Percentiles rank a stretch among this genome's conserved stretches.
Conservation (phyloP, 2,888 invertebrate species). For the Diaprepes abbreviatus region DNA sequence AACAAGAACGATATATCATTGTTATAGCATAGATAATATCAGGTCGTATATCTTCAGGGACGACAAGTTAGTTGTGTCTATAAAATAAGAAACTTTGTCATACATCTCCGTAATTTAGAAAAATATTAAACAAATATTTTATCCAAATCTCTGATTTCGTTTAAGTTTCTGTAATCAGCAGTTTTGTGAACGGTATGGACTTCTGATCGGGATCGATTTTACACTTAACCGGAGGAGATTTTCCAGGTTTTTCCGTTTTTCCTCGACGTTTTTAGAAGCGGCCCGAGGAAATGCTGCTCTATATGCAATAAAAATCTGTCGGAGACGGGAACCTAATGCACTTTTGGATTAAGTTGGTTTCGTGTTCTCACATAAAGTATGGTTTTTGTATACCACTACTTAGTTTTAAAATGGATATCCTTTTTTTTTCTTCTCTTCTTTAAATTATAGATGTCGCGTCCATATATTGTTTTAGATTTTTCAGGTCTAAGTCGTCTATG, state of each 20-base stretch:
- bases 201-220: conserved; percentile 58
- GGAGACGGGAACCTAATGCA: conserved; percentile 43
- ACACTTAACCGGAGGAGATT: conserved; percentile 59
- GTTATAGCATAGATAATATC: no score
- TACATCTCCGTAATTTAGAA: no score
- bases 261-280: conserved; percentile 20
- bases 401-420: not conserved
- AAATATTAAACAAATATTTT: no score
- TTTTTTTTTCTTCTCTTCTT: no score
- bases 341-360: conserved; percentile 37
- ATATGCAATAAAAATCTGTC: conserved; percentile 44
- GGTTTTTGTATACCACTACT: not conserved
- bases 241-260: conserved; percentile 57
- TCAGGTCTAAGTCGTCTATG: no score
- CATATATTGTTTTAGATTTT: no score
- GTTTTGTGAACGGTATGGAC: conserved; percentile 57
- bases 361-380: conserved; percentile 3
- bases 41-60: no score
- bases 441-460: no score
- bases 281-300: conserved; percentile 29
- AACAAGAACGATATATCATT: no score
- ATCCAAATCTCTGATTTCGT: conserved; percentile 24
- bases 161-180: conserved; percentile 58
- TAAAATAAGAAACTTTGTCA: no score
- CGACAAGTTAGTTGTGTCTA: no score